Percentiles rank a stretch among this genome's conserved stretches.
Evolutionary conservation across 2,797 vertebrate species (phyloP).

Genomic region (Molossus molossus): DNA sequence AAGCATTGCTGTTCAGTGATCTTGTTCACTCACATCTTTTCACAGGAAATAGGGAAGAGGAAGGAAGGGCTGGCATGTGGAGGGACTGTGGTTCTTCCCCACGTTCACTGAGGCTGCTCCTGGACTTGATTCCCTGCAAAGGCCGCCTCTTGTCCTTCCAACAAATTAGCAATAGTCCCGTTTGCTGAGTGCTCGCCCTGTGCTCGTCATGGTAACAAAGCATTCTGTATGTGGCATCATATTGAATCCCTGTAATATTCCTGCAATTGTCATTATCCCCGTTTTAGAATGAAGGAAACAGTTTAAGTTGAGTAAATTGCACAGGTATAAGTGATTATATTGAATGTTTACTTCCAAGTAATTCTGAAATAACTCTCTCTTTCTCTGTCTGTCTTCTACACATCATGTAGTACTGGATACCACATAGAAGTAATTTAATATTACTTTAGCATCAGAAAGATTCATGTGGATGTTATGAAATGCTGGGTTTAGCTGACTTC

Average conservation of each 20-base stretch:
- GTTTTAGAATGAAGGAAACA: constrained; percentile 36
- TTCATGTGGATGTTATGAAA: not conserved
- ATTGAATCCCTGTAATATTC: not conserved
- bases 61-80: not conserved
- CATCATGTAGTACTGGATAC: not conserved
- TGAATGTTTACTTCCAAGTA: constrained; percentile 37
- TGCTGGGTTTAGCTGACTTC: constrained; percentile 45
- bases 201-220: not conserved
- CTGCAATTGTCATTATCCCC: not conserved
- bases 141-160: not conserved
- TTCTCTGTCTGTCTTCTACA: not conserved
- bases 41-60: not conserved
- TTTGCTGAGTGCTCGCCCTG: constrained; percentile 7
- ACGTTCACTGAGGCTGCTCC: not conserved
- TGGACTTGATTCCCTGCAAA: not conserved
- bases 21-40: not conserved
- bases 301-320: not conserved
- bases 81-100: not conserved
- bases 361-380: not conserved
- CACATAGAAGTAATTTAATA: constrained; percentile 33
- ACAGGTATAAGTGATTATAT: not conserved
- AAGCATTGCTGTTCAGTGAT: not conserved
- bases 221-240: not conserved
- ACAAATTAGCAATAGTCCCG: not conserved
- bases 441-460: constrained; percentile 35